Conservation (phyloP, 2,797 vertebrate species). For the Amniataba percoides region DNA sequence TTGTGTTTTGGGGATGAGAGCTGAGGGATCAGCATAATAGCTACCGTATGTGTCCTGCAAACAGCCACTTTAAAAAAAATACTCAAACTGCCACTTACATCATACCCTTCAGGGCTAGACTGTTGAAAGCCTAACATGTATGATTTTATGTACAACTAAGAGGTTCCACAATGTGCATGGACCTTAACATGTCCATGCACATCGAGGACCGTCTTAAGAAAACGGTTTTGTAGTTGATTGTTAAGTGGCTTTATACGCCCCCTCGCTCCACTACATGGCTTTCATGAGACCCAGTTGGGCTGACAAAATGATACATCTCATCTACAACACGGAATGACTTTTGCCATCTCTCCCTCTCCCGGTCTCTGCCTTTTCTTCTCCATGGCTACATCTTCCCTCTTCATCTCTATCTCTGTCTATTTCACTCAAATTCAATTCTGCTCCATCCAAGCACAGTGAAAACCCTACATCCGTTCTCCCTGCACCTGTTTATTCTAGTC, state of each 20-base stretch:
- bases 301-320: slow-evolving; percentile 35
- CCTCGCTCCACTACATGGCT: neutral
- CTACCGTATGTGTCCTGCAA: neutral
- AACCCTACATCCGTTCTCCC: slow-evolving; percentile 10
- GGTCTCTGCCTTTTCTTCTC: slow-evolving; percentile 24
- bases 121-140: neutral
- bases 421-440: slow-evolving; percentile 43
- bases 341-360: neutral
- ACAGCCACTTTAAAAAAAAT: neutral
- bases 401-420: slow-evolving; percentile 38
- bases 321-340: slow-evolving; percentile 30
- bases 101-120: neutral
- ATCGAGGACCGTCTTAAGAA: neutral
- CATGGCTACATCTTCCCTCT: slow-evolving; percentile 22
- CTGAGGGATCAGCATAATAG: neutral
- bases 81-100: neutral
- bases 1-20: neutral
- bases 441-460: slow-evolving; percentile 30
- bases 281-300: slow-evolving; percentile 20
- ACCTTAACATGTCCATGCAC: neutral
- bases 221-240: neutral
- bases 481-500: slow-evolving; percentile 50
- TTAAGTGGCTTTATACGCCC: neutral
- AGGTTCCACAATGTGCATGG: neutral
- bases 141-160: neutral